Conservation (phyloP, 1,140 invertebrate species). For the Papilio xuthus region DNA sequence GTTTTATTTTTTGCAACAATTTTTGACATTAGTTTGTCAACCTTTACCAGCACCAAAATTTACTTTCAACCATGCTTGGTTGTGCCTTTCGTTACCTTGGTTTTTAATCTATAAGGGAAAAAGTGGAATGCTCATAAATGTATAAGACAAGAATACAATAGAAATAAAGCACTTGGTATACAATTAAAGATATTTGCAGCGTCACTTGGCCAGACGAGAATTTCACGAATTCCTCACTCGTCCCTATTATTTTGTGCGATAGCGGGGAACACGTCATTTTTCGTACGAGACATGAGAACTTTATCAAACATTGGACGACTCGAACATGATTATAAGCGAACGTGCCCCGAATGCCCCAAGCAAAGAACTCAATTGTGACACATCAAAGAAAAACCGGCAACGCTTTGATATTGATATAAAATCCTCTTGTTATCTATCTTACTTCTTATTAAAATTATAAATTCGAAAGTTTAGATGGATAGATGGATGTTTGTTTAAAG, state of each 20-base stretch:
- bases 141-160: not conserved
- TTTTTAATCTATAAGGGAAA: too few species aligned
- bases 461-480: too few species aligned
- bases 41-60: too few species aligned
- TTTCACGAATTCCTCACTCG: slow-evolving; percentile 46
- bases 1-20: too few species aligned
- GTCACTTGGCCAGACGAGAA: slow-evolving; percentile 31
- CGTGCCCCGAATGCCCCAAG: slow-evolving; percentile 62
- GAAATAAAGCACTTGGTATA: slow-evolving; percentile 28
- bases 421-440: slow-evolving; percentile 63
- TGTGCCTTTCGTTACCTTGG: too few species aligned
- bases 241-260: slow-evolving; percentile 47
- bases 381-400: slow-evolving; percentile 66
- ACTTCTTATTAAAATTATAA: not conserved
- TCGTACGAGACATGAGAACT: slow-evolving; percentile 65
- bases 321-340: slow-evolving; percentile 74
- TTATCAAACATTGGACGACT: slow-evolving; percentile 74
- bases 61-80: too few species aligned
- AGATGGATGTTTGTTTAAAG: too few species aligned
- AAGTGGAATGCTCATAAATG: too few species aligned
- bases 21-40: too few species aligned
- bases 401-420: slow-evolving; percentile 71
- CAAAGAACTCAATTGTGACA: slow-evolving; percentile 58
- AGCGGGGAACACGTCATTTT: slow-evolving; percentile 60
- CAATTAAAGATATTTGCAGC: slow-evolving; percentile 35